Conservation (phyloP, 2,797 vertebrate genomes). For the Tympanoctomys barrerae region DNA sequence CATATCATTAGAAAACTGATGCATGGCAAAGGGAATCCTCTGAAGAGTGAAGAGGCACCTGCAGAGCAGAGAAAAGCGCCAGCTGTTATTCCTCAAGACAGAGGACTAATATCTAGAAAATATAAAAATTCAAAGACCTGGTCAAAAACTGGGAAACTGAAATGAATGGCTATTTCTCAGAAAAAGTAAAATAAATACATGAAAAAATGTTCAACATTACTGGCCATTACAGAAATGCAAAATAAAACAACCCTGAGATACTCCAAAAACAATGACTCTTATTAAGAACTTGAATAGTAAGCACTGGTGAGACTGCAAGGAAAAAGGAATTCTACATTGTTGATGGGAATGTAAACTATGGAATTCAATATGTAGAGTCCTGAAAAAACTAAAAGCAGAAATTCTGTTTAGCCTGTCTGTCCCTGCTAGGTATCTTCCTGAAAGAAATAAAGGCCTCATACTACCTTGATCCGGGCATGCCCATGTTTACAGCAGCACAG, state of each 20-base stretch:
- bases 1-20: background rate
- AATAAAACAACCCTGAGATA: background rate
- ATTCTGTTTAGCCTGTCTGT: background rate
- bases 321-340: background rate
- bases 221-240: background rate
- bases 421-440: background rate
- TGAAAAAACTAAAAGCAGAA: background rate
- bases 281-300: background rate
- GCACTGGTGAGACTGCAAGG: background rate
- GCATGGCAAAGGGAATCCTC: background rate
- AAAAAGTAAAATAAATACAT: background rate
- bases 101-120: background rate
- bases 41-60: background rate
- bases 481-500: background rate
- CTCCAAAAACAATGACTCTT: background rate
- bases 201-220: background rate
- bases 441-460: background rate
- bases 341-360: background rate
- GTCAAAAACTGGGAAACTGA: background rate
- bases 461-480: background rate
- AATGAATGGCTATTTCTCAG: background rate
- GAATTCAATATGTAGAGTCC: background rate
- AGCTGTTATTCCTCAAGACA: background rate
- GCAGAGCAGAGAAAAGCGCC: background rate
- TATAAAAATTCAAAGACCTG: background rate